Evolutionary conservation across 2,113 vertebrate species (phyloP).

Genomic region (Hypocryptadius cinnamomeus): DNA sequence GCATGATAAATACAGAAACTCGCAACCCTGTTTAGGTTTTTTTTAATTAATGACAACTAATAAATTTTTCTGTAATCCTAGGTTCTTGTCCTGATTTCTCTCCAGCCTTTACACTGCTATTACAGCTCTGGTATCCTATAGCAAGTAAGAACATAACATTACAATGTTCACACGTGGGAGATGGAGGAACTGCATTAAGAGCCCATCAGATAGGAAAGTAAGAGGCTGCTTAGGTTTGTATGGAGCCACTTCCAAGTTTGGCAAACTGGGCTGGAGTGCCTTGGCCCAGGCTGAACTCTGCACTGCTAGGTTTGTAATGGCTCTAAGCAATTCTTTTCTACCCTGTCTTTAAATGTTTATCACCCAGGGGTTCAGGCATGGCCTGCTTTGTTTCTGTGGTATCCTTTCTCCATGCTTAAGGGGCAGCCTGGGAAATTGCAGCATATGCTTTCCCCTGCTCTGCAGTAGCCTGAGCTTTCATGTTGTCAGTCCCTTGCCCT

Average conservation of each 20-base stretch:
- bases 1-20: slow-evolving; percentile 5
- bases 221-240: slow-evolving; percentile 2
- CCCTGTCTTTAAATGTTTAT: background rate
- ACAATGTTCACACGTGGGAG: background rate
- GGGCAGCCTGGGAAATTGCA: background rate
- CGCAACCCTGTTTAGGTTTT: background rate
- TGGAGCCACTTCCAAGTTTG: background rate
- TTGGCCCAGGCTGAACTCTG: slow-evolving; percentile 5
- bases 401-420: background rate
- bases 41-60: slow-evolving; percentile 1
- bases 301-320: background rate
- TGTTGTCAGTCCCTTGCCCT: background rate
- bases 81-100: background rate
- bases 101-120: background rate
- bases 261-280: background rate
- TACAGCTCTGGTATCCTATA: background rate
- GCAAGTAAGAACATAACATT: slow-evolving; percentile 12
- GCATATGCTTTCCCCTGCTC: background rate
- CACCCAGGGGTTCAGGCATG: background rate
- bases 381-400: background rate
- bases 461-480: background rate
- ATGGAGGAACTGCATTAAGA: background rate
- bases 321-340: background rate
- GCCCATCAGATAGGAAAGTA: slow-evolving; percentile 27
- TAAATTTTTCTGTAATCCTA: background rate